A percentile compares a stretch with the other conserved stretches of the same genome.
Conservation (phyloP, 2,888 invertebrate genomes). For the Orthonychiurus folsomi region DNA sequence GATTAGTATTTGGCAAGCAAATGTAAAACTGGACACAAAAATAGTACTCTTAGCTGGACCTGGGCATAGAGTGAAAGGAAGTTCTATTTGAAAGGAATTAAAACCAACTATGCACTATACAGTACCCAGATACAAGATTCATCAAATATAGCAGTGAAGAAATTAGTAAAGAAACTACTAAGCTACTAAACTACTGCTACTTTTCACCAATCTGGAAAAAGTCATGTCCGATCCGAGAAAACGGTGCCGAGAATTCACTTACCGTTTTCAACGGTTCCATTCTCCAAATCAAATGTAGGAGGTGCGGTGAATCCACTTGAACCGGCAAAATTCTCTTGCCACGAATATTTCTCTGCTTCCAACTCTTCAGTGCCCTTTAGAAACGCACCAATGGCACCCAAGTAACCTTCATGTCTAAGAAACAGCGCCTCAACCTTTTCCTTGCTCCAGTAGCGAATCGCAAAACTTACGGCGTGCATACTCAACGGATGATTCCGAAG, state of each 20-base stretch:
- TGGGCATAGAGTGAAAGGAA: no score
- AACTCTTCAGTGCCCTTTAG: slow-evolving; percentile 52
- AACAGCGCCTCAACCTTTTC: slow-evolving; percentile 57
- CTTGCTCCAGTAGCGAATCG: slow-evolving; percentile 61
- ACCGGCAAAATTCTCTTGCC: slow-evolving; percentile 61
- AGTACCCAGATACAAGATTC: no score
- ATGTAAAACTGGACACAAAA: no score
- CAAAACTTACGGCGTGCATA: slow-evolving; percentile 57
- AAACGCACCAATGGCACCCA: slow-evolving; percentile 62
- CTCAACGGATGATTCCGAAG: slow-evolving; percentile 59
- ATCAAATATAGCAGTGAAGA: no score
- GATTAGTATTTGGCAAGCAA: no score
- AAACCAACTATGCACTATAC: no score
- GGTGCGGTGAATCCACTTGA: slow-evolving; percentile 46
- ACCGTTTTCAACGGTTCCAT: not conserved
- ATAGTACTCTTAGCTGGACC: no score
- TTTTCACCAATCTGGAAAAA: no score
- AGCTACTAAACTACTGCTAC: no score
- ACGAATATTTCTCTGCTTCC: slow-evolving; percentile 52
- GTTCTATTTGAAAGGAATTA: no score
- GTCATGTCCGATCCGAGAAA: not conserved
- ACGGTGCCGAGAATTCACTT: not conserved
- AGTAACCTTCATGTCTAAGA: slow-evolving; percentile 60
- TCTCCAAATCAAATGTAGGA: not conserved
- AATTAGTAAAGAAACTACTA: no score